Evolutionary conservation across 2,888 invertebrate genomes (phyloP).

Genomic region (Hybos culiciformis): DNA sequence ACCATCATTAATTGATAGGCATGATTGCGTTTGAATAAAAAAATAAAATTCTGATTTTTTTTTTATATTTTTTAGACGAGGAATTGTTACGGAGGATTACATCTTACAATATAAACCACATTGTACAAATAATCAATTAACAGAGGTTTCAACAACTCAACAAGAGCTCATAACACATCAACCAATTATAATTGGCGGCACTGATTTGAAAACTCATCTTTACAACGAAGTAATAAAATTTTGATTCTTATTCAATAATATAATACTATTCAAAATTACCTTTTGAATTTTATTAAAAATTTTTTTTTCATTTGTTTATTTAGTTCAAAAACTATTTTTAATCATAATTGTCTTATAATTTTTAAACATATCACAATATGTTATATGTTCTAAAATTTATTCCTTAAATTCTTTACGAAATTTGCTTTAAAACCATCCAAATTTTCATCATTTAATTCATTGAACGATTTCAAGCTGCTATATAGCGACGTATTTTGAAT

Average conservation of each 20-base stretch:
- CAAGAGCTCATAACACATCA: slow-evolving; percentile 28
- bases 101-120: slow-evolving; percentile 42
- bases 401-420: no score
- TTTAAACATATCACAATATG: no score
- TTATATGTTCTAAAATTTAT: no score
- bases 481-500: neutral
- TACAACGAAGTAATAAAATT: slow-evolving; percentile 31
- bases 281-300: neutral
- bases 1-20: slow-evolving; percentile 77
- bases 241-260: neutral
- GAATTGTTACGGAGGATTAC: slow-evolving; percentile 55
- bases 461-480: no score
- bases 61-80: slow-evolving; percentile 40
- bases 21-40: neutral
- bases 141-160: slow-evolving; percentile 30
- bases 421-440: no score
- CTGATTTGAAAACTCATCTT: slow-evolving; percentile 36
- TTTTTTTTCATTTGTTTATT: neutral
- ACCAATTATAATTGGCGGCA: slow-evolving; percentile 24
- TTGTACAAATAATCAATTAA: slow-evolving; percentile 28
- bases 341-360: neutral
- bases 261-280: neutral
- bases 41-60: slow-evolving; percentile 6
- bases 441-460: no score
- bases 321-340: neutral